Conservation (phyloP, 2,113 vertebrate species). For the Spheniscus mendiculus region DNA sequence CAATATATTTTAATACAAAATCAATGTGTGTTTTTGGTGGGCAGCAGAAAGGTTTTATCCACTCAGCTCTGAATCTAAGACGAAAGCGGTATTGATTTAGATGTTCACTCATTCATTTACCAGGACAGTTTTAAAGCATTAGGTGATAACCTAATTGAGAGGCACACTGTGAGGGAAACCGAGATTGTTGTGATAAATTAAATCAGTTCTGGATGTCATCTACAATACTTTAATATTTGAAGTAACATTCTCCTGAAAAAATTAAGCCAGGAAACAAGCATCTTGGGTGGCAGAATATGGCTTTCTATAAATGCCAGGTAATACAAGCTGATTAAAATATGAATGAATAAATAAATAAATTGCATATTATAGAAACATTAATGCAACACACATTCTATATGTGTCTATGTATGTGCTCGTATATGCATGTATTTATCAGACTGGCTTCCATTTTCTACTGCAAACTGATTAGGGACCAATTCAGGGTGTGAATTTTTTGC, state of each 20-base stretch:
- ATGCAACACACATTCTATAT: neutral
- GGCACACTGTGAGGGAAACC: neutral
- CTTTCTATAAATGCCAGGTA: neutral
- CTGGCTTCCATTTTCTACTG: neutral
- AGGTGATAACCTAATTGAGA: conserved; percentile 42
- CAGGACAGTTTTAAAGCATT: conserved; percentile 29
- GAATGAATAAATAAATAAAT: accelerated
- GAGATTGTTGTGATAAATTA: conserved; percentile 41
- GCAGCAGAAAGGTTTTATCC: neutral
- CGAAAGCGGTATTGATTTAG: conserved; percentile 34
- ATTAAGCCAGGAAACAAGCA: neutral
- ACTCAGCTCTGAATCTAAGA: neutral
- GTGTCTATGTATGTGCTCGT: neutral
- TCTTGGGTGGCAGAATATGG: neutral
- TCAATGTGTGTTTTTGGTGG: conserved; percentile 22
- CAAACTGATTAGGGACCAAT: neutral
- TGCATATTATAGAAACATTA: neutral
- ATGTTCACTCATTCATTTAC: conserved; percentile 31
- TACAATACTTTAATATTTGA: neutral
- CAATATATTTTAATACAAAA: conserved; percentile 32
- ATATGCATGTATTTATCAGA: neutral
- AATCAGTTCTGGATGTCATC: neutral
- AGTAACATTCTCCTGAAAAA: neutral
- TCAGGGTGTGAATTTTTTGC: neutral
- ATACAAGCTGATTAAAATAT: neutral